A percentile compares a stretch with the other conserved stretches of the same genome.
Conservation (phyloP, 2,113 vertebrate species). For the Acrocephalus kingi region DNA sequence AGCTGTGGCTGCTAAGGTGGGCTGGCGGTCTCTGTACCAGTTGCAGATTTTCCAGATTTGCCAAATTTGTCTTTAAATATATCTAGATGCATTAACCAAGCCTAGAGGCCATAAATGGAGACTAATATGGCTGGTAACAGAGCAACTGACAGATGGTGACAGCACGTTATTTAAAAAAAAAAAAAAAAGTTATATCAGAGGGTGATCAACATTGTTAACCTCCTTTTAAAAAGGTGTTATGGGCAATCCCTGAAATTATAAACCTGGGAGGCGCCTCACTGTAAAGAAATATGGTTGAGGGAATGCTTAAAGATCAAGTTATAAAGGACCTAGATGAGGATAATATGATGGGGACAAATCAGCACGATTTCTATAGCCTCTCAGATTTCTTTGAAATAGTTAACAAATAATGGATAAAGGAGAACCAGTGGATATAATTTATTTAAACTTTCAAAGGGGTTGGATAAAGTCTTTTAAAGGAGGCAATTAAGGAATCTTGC, state of each 20-base stretch:
- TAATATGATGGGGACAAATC: conserved; percentile 58
- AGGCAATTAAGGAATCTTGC: conserved; percentile 71
- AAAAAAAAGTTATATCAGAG: not conserved
- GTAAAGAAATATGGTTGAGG: conserved; percentile 41
- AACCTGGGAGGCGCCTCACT: conserved; percentile 18
- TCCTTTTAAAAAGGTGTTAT: not conserved
- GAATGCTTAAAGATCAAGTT: conserved; percentile 58
- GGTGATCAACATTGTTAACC: not conserved
- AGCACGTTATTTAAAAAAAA: not conserved
- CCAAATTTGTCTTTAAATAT: not conserved
- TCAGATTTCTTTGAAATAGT: conserved; percentile 68
- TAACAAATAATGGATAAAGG: conserved; percentile 74
- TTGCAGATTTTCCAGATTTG: not conserved
- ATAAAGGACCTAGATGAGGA: conserved; percentile 57
- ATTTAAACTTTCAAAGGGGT: conserved; percentile 70
- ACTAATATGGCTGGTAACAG: not conserved
- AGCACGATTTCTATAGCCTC: conserved; percentile 62
- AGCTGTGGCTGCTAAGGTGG: rapidly evolving
- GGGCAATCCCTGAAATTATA: conserved; percentile 38
- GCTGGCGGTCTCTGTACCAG: not conserved
- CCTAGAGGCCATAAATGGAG: not conserved
- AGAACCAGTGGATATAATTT: conserved; percentile 66
- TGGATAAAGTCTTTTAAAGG: conserved; percentile 68
- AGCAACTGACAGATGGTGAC: not conserved
- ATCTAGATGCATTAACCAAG: not conserved